Percentiles rank a stretch among this genome's conserved stretches.
Evolutionary conservation across 2,113 vertebrate species (phyloP).

Genomic region (Cygnus buccinator): DNA sequence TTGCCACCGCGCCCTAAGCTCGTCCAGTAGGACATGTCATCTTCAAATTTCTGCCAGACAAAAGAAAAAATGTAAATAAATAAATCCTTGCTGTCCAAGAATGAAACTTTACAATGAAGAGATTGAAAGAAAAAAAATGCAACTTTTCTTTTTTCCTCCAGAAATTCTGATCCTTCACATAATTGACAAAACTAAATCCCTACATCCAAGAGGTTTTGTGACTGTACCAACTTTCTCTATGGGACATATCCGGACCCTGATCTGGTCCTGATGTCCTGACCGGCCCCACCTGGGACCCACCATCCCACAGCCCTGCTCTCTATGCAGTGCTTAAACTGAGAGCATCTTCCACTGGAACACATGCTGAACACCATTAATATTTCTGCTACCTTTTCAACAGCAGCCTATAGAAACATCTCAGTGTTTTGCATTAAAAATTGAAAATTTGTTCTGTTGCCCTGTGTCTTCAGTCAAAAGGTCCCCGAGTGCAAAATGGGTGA

Average conservation of each 20-base stretch:
- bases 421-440: neutral
- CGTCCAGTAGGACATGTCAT: conserved; percentile 90
- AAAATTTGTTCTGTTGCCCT: neutral
- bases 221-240: neutral
- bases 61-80: neutral
- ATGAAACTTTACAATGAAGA: neutral
- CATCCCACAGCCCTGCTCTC: neutral
- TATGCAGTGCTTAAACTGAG: neutral
- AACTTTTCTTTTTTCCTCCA: neutral
- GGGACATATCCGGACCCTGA: neutral
- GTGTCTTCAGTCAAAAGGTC: neutral
- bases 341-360: accelerated
- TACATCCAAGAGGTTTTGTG: neutral
- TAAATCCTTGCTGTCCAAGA: neutral
- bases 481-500: neutral
- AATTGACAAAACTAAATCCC: neutral
- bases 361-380: neutral
- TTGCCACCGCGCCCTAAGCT: conserved; percentile 79
- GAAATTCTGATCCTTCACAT: accelerated
- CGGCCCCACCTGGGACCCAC: neutral
- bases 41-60: conserved; percentile 88
- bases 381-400: neutral
- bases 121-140: neutral
- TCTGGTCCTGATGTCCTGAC: neutral
- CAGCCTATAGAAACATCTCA: neutral